phyloP scores from a whole-genome alignment of 2,888 invertebrate genomes.

The Hyposoter dolosus region DNA sequence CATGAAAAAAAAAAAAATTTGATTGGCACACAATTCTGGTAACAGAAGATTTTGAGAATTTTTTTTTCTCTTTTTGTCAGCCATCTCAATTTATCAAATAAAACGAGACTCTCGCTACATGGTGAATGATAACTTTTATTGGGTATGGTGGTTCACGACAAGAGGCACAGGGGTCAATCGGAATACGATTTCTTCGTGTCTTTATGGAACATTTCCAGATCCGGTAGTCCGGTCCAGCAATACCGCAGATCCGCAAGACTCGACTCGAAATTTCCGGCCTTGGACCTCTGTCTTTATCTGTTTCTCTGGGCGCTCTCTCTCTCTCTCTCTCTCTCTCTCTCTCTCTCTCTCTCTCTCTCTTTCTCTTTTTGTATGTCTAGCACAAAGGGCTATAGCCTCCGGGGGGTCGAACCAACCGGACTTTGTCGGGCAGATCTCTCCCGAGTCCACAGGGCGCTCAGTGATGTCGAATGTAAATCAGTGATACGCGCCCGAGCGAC shows the following conservation, averaged over 20 bases:
- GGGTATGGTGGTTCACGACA: constrained; percentile 52
- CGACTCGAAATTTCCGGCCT: constrained; percentile 65
- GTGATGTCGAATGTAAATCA: constrained; percentile 74
- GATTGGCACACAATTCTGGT: neutral
- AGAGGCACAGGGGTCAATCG: constrained; percentile 66
- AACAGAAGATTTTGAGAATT: neutral
- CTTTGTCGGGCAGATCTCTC: constrained; percentile 54
- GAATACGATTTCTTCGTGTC: constrained; percentile 66
- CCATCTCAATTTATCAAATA: constrained; percentile 23
- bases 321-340: constrained; percentile 35
- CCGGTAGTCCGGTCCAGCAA: constrained; percentile 66
- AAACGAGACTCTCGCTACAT: constrained; percentile 10
- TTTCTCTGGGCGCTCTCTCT: constrained; percentile 30
- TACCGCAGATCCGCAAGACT: constrained; percentile 68
- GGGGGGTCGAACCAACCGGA: constrained; percentile 60
- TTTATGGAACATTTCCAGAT: constrained; percentile 71
- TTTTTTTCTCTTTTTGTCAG: constrained; percentile 2
- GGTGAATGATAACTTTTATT: constrained; percentile 37
- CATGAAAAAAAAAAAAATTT: neutral
- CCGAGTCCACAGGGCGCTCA: constrained; percentile 57
- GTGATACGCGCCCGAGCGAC: constrained; percentile 71
- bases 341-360: constrained; percentile 33
- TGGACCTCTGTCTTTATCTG: constrained; percentile 27
- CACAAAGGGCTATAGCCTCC: constrained; percentile 63
- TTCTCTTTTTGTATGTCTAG: constrained; percentile 50